Percentiles rank a stretch among this genome's conserved stretches.
Conservation (phyloP, 1,140 invertebrate species). For the Mylabris phalerata region DNA sequence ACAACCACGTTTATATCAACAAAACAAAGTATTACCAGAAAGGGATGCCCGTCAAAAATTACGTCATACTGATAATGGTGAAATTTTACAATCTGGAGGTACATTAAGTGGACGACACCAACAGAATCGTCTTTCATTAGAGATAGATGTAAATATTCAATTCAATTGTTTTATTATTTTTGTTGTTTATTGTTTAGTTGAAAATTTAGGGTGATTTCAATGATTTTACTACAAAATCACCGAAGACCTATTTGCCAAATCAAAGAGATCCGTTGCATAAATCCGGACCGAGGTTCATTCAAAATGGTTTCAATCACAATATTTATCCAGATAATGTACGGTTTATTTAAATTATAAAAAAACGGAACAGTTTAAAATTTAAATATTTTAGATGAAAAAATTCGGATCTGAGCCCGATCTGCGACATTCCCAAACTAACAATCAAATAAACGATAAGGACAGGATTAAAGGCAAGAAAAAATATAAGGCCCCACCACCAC, state of each 20-base stretch:
- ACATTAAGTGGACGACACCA: slow-evolving; percentile 57
- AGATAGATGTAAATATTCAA: neutral
- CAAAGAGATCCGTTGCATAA: slow-evolving; percentile 15
- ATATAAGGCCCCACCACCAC: slow-evolving; percentile 56
- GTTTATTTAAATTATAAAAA: neutral
- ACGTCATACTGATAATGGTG: slow-evolving; percentile 69
- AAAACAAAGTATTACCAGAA: slow-evolving; percentile 61
- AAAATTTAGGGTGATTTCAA: too few relatives aligned
- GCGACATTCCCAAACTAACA: slow-evolving; percentile 23
- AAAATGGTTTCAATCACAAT: slow-evolving; percentile 2
- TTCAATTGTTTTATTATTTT: too few relatives aligned
- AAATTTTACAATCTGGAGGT: slow-evolving; percentile 68
- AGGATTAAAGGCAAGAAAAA: slow-evolving; percentile 55
- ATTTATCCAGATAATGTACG: slow-evolving; percentile 3
- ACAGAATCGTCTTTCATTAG: slow-evolving; percentile 11
- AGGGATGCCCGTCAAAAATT: slow-evolving; percentile 52
- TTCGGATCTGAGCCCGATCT: slow-evolving; percentile 71
- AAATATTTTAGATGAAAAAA: slow-evolving; percentile 41
- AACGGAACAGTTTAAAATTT: neutral
- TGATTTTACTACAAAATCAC: neutral
- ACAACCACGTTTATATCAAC: slow-evolving; percentile 35
- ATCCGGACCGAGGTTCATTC: slow-evolving; percentile 1
- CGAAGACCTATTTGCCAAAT: slow-evolving; percentile 6
- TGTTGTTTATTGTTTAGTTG: too few relatives aligned
- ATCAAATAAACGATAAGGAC: neutral